phyloP scores from a whole-genome alignment of 2,113 vertebrate genomes.

The Piliocolobus tephrosceles region DNA sequence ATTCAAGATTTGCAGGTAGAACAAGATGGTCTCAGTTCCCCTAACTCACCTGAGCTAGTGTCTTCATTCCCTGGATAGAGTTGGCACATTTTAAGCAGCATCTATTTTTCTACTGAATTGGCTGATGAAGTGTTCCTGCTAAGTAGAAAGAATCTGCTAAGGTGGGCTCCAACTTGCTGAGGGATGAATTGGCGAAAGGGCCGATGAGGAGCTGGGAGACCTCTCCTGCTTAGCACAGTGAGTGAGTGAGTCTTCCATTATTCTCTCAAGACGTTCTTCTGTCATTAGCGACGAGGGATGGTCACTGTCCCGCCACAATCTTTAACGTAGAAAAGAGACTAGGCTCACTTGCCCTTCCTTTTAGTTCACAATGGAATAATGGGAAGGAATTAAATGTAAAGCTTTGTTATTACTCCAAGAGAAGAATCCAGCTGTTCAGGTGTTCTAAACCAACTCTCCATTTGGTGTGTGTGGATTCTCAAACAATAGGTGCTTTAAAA shows the following conservation, averaged over 20 bases:
- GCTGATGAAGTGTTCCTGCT: neutral
- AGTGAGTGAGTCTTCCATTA: too few relatives aligned
- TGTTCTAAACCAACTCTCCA: neutral
- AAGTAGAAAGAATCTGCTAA: neutral
- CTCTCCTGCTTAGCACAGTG: neutral
- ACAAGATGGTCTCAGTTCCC: neutral
- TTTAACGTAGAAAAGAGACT: neutral
- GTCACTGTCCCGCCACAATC: neutral
- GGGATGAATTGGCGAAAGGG: neutral
- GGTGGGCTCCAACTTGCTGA: neutral
- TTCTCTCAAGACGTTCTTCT: neutral
- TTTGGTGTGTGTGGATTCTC: neutral
- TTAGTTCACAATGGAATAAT: neutral
- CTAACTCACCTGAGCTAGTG: neutral
- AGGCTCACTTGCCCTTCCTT: neutral
- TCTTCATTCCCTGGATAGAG: neutral
- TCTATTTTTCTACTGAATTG: neutral
- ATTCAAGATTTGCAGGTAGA: neutral
- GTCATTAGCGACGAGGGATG: neutral
- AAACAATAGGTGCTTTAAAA: neutral
- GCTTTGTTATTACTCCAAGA: neutral
- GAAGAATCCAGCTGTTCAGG: neutral
- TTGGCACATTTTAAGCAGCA: neutral
- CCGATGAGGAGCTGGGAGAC: neutral
- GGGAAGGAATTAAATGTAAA: neutral